These are phyloP conservation scores for Myopa tessellatipennis DNA, from an alignment of 2,888 invertebrate species.

Conservation along the genomic window DNA sequence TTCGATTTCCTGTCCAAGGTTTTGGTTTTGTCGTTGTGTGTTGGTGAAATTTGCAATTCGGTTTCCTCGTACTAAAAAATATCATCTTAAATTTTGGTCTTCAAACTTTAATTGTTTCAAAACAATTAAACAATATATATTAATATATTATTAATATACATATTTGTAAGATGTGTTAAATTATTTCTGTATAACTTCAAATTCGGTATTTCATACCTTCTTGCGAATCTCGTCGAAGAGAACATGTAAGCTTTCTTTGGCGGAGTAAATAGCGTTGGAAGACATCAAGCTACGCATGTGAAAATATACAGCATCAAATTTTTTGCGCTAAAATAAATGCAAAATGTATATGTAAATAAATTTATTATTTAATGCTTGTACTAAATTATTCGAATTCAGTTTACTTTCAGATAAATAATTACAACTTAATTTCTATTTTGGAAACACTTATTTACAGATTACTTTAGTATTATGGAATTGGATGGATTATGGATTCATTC, in stretches of 20 bases:
- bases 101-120: too few relatives aligned
- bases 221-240: conserved; percentile 93
- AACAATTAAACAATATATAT: background rate
- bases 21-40: conserved; percentile 45
- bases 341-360: conserved; percentile 17
- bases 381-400: too few relatives aligned
- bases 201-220: conserved; percentile 64
- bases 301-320: conserved; percentile 96
- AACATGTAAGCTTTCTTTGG: conserved; percentile 87
- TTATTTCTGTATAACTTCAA: too few relatives aligned
- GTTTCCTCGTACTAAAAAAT: conserved; percentile 80
- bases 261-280: conserved; percentile 91
- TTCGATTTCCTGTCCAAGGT: conserved; percentile 64
- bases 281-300: conserved; percentile 96
- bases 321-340: conserved; percentile 76
- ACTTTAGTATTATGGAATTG: too few relatives aligned
- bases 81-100: background rate
- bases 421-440: too few relatives aligned
- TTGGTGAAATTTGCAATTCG: conserved; percentile 74
- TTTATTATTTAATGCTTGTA: background rate
- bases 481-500: too few relatives aligned
- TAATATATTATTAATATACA: background rate
- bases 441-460: too few relatives aligned
- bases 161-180: background rate
- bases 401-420: too few relatives aligned